Conservation (phyloP, 2,797 vertebrate species). For the Helostoma temminkii region DNA sequence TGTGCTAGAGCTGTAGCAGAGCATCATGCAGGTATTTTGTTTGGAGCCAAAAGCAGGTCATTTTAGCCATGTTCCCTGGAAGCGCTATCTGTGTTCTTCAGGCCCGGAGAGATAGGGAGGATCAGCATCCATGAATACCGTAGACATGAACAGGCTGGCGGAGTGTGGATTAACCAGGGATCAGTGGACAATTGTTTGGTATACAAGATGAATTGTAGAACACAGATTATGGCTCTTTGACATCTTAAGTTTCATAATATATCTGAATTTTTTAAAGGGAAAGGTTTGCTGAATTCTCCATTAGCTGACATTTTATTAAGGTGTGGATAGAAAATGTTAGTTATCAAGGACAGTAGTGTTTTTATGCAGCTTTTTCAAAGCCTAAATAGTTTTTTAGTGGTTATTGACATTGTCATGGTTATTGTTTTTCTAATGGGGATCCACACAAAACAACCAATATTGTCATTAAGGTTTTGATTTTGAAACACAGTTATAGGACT, state of each 20-base stretch:
- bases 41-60: conserved; percentile 30
- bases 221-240: conserved; percentile 38
- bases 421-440: neutral
- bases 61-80: conserved; percentile 23
- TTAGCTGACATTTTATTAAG: neutral
- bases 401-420: conserved; percentile 1
- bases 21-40: conserved; percentile 14
- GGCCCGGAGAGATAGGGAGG: conserved; percentile 43
- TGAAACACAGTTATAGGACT: too few relatives aligned
- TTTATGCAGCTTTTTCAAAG: neutral
- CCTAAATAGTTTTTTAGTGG: neutral
- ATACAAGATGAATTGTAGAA: conserved; percentile 52
- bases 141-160: conserved; percentile 65
- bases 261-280: neutral
- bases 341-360: conserved; percentile 6
- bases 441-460: too few relatives aligned
- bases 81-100: conserved; percentile 47
- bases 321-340: neutral
- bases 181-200: conserved; percentile 63
- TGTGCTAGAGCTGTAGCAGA: conserved; percentile 16
- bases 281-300: conserved; percentile 10
- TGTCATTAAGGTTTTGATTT: too few relatives aligned
- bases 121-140: conserved; percentile 53
- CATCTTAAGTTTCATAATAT: conserved; percentile 31
- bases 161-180: conserved; percentile 61